These are phyloP conservation scores for Nebria brevicollis DNA, from an alignment of 2,888 invertebrate species.

Conservation along the genomic window DNA sequence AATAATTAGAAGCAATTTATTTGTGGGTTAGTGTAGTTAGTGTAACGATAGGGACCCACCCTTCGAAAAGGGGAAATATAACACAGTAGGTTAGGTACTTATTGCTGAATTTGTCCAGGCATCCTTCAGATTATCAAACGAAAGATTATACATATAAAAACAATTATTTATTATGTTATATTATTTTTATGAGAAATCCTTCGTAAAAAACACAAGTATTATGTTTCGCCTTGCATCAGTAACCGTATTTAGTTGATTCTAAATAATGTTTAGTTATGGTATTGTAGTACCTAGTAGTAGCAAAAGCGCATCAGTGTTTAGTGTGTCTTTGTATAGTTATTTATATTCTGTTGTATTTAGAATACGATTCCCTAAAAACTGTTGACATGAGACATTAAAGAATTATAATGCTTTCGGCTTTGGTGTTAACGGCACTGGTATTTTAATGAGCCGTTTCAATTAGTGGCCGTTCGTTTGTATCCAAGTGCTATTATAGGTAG, in stretches of 20 bases:
- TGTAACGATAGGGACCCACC: not conserved
- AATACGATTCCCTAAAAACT: slow-evolving; percentile 24
- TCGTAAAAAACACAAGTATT: not conserved
- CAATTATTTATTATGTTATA: too few relatives aligned
- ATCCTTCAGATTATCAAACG: not conserved
- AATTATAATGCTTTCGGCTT: slow-evolving; percentile 24
- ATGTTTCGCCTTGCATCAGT: not conserved
- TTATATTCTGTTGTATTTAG: not conserved
- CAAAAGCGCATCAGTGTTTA: not conserved
- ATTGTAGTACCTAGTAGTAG: not conserved
- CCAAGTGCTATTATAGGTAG: not conserved
- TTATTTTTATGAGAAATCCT: too few relatives aligned
- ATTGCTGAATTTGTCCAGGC: not conserved
- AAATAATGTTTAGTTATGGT: not conserved
- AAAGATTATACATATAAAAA: not conserved
- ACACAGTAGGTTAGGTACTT: not conserved
- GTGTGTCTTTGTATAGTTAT: not conserved
- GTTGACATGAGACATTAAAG: slow-evolving; percentile 3
- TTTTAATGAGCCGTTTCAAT: slow-evolving; percentile 44
- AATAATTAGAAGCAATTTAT: not conserved
- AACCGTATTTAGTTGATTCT: not conserved
- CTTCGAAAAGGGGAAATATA: not conserved
- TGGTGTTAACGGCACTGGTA: slow-evolving; percentile 34
- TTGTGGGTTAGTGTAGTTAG: not conserved
- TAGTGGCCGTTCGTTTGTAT: slow-evolving; percentile 23